Evolutionary conservation across 53 echinoderm and acorn worm species (phyloP).

Genomic region (Pentamera pediparva): DNA sequence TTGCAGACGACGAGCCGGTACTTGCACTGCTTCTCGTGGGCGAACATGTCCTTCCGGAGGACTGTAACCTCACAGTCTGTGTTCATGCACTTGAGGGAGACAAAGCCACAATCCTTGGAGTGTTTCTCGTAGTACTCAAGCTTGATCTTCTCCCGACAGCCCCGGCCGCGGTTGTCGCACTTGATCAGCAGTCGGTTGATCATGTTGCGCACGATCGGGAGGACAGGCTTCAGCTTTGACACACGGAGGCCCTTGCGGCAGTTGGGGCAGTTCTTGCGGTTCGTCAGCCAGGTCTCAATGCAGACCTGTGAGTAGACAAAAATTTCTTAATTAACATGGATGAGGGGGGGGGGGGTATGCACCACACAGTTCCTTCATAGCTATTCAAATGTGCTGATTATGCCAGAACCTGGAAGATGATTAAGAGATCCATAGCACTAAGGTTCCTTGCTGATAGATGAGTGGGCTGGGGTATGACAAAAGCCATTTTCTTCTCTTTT

Average conservation of each 20-base stretch:
- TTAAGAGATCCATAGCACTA: no score
- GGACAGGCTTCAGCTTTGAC: slow-evolving; percentile 78
- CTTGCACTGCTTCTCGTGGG: slow-evolving; percentile 68
- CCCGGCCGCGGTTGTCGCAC: slow-evolving; percentile 64
- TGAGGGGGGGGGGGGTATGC: no score
- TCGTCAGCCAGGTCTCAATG: slow-evolving; percentile 84
- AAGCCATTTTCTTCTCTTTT: no score
- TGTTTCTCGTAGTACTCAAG: slow-evolving; percentile 72
- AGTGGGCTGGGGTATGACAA: no score
- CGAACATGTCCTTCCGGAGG: slow-evolving; percentile 61
- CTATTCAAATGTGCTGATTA: no score
- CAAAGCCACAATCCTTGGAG: slow-evolving; percentile 64
- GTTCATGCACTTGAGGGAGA: slow-evolving; percentile 69
- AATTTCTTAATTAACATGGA: neutral
- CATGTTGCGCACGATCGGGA: slow-evolving; percentile 96
- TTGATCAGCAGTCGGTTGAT: slow-evolving; percentile 78
- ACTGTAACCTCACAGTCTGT: slow-evolving; percentile 64
- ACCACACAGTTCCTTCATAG: no score
- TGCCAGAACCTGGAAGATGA: no score
- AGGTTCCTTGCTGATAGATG: no score
- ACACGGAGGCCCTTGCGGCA: slow-evolving; percentile 66
- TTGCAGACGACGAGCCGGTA: slow-evolving; percentile 68
- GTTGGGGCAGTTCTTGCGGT: slow-evolving; percentile 84
- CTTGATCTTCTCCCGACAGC: slow-evolving; percentile 60
- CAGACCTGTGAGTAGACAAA: slow-evolving; percentile 46